Conservation (phyloP, 2,888 invertebrate species). For the Taphrorychus bicolor region DNA sequence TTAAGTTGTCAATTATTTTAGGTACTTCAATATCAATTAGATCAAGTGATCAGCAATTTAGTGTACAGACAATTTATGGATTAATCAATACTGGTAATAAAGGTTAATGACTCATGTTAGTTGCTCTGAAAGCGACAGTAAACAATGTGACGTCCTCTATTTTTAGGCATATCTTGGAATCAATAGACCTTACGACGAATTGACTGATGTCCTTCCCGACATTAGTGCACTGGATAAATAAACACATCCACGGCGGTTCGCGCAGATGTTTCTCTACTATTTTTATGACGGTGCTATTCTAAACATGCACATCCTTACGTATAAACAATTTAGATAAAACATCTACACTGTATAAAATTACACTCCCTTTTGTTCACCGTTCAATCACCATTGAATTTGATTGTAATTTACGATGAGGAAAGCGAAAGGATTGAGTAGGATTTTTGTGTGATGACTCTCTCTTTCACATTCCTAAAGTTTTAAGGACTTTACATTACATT, state of each 20-base stretch:
- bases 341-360: constrained; percentile 20
- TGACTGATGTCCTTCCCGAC: constrained; percentile 16
- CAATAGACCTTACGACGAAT: constrained; percentile 14
- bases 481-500: too few relatives aligned
- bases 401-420: not conserved
- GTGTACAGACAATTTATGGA: too few relatives aligned
- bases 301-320: constrained; percentile 35
- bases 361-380: constrained; percentile 8
- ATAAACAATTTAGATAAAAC: constrained; percentile 34
- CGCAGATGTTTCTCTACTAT: constrained; percentile 42
- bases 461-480: too few relatives aligned
- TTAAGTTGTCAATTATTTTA: too few relatives aligned
- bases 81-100: too few relatives aligned
- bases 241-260: constrained; percentile 34
- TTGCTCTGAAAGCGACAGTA: too few relatives aligned
- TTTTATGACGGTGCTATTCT: constrained; percentile 39
- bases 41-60: too few relatives aligned
- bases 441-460: too few relatives aligned
- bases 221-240: constrained; percentile 38
- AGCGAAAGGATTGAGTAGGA: not conserved
- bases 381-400: not conserved
- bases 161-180: too few relatives aligned
- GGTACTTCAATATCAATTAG: too few relatives aligned
- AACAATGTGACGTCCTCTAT: too few relatives aligned
- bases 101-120: too few relatives aligned